Evolutionary conservation across 2,888 invertebrate species (phyloP).

Genomic region (Andrena haemorrhoa): DNA sequence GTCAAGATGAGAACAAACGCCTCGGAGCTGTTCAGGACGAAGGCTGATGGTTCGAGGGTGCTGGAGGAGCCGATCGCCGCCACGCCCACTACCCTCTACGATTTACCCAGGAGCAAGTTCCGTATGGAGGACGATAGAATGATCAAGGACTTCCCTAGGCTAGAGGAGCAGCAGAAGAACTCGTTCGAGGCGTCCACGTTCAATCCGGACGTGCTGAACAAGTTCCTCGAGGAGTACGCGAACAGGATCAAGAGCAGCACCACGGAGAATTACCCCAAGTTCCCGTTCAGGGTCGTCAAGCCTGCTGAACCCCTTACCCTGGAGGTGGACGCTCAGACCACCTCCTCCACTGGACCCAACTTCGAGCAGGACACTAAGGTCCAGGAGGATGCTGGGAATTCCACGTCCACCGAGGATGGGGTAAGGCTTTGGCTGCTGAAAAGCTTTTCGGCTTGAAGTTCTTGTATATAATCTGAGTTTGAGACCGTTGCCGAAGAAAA

Average conservation of each 20-base stretch:
- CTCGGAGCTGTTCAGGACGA: slow-evolving; percentile 70
- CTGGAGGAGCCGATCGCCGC: slow-evolving; percentile 58
- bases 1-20: slow-evolving; percentile 71
- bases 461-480: no score
- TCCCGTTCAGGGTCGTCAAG: slow-evolving; percentile 72
- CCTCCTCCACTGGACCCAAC: slow-evolving; percentile 1
- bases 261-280: slow-evolving; percentile 70
- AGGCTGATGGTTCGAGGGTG: slow-evolving; percentile 58
- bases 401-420: slow-evolving; percentile 47
- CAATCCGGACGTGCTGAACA: slow-evolving; percentile 87
- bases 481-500: no score
- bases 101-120: slow-evolving; percentile 82
- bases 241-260: slow-evolving; percentile 86
- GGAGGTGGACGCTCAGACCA: slow-evolving; percentile 62
- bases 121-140: slow-evolving; percentile 75
- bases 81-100: slow-evolving; percentile 78
- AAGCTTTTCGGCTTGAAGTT: no score
- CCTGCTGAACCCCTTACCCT: slow-evolving; percentile 66
- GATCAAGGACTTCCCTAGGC: slow-evolving; percentile 70
- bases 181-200: slow-evolving; percentile 83
- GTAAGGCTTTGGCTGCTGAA: slow-evolving; percentile 26
- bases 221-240: slow-evolving; percentile 88
- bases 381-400: slow-evolving; percentile 36
- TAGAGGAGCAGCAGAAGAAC: slow-evolving; percentile 73
- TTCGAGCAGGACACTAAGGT: slow-evolving; percentile 38